A percentile compares a stretch with the other conserved stretches of the same genome.
phyloP scores from a whole-genome alignment of 2,888 invertebrate genomes.

The Aelia acuminata region DNA sequence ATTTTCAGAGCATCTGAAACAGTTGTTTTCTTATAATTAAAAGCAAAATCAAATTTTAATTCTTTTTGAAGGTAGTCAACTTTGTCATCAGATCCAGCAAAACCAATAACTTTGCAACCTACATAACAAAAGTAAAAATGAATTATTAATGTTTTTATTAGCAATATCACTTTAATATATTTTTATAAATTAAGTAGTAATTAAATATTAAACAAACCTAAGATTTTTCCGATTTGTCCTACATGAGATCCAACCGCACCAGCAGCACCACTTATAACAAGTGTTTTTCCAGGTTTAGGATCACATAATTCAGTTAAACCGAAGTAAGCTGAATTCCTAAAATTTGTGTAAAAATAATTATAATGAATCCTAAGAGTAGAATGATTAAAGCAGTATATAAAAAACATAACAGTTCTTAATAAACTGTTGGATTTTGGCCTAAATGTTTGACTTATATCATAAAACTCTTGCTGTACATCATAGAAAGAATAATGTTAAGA shows the following conservation, averaged over 20 bases:
- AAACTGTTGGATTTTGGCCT: no score
- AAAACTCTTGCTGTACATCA: no score
- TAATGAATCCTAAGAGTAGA: not conserved
- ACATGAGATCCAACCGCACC: conserved; percentile 85
- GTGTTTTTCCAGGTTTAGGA: conserved; percentile 80
- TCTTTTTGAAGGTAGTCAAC: conserved; percentile 77
- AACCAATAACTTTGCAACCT: conserved; percentile 80
- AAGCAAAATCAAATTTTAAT: conserved; percentile 78
- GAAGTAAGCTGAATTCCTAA: conserved; percentile 81
- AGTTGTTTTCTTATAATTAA: conserved; percentile 78
- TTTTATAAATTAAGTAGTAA: not conserved
- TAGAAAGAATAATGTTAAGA: no score
- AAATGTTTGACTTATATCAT: no score
- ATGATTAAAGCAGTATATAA: not conserved
- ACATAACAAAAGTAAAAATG: conserved; percentile 48
- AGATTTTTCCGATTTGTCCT: conserved; percentile 83
- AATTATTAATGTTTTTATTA: not conserved
- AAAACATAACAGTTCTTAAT: no score
- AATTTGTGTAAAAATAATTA: not conserved
- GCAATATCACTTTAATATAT: not conserved
- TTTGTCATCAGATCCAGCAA: conserved; percentile 80
- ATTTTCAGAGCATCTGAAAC: conserved; percentile 72
- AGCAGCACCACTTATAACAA: conserved; percentile 82
- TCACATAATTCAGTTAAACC: conserved; percentile 80
- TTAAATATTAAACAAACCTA: conserved; percentile 70